A percentile compares a stretch with the other conserved stretches of the same genome.
Conservation (phyloP, 2,113 vertebrate species). For the Gymnorhina tibicen region DNA sequence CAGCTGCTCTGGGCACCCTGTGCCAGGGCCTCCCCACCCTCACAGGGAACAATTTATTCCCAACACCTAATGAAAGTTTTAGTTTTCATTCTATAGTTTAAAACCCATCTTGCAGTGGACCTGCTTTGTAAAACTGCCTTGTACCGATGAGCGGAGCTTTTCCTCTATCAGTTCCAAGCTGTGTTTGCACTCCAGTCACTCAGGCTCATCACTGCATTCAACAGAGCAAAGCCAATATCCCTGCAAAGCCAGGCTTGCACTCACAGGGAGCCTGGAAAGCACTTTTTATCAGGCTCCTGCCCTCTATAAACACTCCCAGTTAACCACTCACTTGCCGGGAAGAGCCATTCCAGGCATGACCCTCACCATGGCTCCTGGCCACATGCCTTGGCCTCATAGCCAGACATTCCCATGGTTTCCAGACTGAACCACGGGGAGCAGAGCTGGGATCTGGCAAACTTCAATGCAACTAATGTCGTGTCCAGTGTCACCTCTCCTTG, state of each 20-base stretch:
- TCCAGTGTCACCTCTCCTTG: background rate
- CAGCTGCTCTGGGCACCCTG: background rate
- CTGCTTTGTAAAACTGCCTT: background rate
- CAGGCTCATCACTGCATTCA: background rate
- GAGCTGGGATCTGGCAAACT: background rate
- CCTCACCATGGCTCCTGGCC: background rate
- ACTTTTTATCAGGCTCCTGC: background rate
- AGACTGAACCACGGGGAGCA: background rate
- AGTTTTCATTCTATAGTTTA: background rate
- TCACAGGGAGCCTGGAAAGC: background rate
- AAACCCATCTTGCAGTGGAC: background rate
- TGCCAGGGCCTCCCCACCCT: background rate
- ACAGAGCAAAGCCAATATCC: background rate
- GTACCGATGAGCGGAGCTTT: accelerated
- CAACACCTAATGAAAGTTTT: background rate
- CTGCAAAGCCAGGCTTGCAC: background rate
- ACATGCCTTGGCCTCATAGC: background rate
- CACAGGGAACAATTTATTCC: background rate
- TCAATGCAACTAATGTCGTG: accelerated
- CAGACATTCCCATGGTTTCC: background rate
- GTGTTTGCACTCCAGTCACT: background rate
- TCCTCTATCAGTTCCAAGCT: background rate
- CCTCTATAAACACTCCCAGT: background rate
- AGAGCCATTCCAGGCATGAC: background rate
- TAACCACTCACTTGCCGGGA: background rate